phyloP scores from a whole-genome alignment of 2,113 vertebrate species.

The Salvator merianae region DNA sequence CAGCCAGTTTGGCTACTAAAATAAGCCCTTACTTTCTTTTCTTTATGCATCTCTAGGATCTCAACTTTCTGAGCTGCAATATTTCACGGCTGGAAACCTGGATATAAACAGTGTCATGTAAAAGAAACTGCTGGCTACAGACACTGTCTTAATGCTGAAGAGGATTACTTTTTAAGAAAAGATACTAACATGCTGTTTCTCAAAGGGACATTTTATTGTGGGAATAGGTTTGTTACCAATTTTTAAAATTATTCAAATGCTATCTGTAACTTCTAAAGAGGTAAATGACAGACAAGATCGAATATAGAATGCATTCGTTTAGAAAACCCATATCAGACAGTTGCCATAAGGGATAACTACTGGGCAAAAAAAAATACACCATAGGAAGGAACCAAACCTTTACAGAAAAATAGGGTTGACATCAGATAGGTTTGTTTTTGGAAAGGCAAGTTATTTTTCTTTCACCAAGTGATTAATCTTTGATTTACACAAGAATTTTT shows the following conservation, averaged over 20 bases:
- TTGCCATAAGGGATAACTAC: no score
- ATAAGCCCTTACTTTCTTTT: slow-evolving; percentile 61
- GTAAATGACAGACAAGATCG: not conserved
- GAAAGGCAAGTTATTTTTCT: no score
- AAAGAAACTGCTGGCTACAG: slow-evolving; percentile 3
- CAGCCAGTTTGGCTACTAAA: slow-evolving; percentile 75
- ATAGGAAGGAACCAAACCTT: no score
- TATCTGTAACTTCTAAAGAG: slow-evolving; percentile 18
- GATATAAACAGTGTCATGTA: slow-evolving; percentile 36
- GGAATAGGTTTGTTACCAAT: not conserved
- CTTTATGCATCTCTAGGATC: slow-evolving; percentile 61
- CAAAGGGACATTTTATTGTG: not conserved
- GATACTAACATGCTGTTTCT: not conserved
- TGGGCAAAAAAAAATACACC: no score
- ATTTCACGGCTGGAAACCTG: slow-evolving; percentile 37
- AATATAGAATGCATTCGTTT: not conserved
- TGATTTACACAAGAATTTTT: no score
- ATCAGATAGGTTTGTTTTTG: no score
- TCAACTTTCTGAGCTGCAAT: slow-evolving; percentile 55
- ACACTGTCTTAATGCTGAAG: slow-evolving; percentile 1
- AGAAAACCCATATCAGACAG: not conserved
- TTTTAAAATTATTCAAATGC: not conserved
- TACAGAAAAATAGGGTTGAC: no score
- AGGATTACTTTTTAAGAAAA: not conserved
- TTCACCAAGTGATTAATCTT: no score